Base-by-base conservation (phyloP, 2,888 invertebrate genomes). In the Ethmia dodecea region DNA sequence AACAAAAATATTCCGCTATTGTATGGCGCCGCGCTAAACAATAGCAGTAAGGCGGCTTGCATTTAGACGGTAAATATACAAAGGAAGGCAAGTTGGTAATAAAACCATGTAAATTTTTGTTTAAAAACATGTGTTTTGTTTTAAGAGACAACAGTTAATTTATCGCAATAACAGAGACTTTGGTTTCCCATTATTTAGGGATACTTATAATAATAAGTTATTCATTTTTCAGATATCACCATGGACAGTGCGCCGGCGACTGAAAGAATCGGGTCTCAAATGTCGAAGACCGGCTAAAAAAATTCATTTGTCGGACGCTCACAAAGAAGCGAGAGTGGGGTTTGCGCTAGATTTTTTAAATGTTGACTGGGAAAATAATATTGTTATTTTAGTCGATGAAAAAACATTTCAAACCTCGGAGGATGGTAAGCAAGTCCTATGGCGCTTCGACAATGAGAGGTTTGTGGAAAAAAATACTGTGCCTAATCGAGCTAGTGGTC, bases 401-500 rank as follows among this genome's bases (percentile, higher is more conserved):
- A 44, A 42, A 12, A 31, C 36, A 3, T 42, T 39, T 20, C 8
- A 11, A 28, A 31, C 36, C 28, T 27, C 33, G 14, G 22, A 38
- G 24, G 14, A 28, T 11, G 42, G 42, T 25, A 26, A 35, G 6
- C 30, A 33, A 12, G 16, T 20, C 12, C 20, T 40, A 16, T 35
- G 26, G 28, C 28, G 37, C 26, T 10, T 20, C 12, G 24, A 37
- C 18, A 39, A 37, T 28, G 22, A 33, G 6, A 22, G 40, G 22
- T 40, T 33, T 32, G 25, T 8, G n/a, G 29, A 30, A 14, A 8
- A 1, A 6, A 42, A 47, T 34, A 33, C 28, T 14, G 25, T 45
- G 15, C 42, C 38, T 8, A 45, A 45, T 28, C 27, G 37, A 11
- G 12, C 33, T 13, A 47, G 47, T 40, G 52, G 50, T 6, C 27